Base-by-base conservation (phyloP, 2,797 vertebrate species). In the Eulemur mongoz region DNA sequence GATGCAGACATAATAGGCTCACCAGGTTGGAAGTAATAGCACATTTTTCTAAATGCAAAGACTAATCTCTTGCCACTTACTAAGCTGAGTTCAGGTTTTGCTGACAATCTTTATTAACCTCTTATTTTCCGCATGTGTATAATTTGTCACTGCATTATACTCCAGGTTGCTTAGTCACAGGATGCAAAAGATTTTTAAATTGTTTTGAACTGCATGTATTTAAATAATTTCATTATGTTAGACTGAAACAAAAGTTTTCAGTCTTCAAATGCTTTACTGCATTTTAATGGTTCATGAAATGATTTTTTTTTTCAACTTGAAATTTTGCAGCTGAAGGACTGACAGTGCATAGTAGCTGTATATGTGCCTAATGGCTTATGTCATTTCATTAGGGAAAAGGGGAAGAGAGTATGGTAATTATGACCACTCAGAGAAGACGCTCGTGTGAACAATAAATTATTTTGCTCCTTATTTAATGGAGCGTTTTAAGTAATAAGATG, bases 1-100 rank as follows among this genome's bases (percentile, higher is more conserved):
- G 65, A 97, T 20, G 96, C 57, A 98, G 79, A 93, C 73, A 96
- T 97, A 93, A 97, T 87, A 97, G 94, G 23, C 57, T 97, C 93
- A 63, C 7, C 38, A 82, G 65, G 80, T 96, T 1, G 3, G 97
- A 97, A 97, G 38, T 27, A 97, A 94, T 87, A 73, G 76, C 88
- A 61, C 93, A 65, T 78, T 98, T 97, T 94, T 95, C 86, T 81
- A 95, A 83, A 97, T 15, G 93, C 40, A 57, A 95, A 94, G 18
- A 75, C 95, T 95, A 89, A 96, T 69, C 59, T 7, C 88, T 15
- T 79, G 72, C 12, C 48, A 93, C 59, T 96, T 32, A 67, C 73
- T 72, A 93, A 89, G n/a, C 67, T 5, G 43, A 89, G 1, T 12
- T 91, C 84, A 89, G 43, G 40, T 79, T 97, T 52, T 17, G 22